These are phyloP conservation scores for Drosophila cracens DNA, from an alignment of 2,888 invertebrate genomes.

Conservation along the genomic window DNA sequence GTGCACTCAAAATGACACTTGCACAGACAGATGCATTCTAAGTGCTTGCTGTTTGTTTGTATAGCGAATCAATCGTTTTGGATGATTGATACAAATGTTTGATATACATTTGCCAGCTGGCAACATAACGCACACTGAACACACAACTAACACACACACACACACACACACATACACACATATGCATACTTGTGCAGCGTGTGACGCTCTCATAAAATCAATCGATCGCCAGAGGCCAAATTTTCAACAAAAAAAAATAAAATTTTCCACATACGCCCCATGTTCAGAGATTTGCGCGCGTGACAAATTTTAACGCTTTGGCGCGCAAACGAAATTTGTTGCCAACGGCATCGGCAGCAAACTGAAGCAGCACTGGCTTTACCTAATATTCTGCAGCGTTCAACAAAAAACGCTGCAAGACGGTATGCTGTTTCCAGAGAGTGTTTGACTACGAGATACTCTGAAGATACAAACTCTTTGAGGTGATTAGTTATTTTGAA, in stretches of 20 bases:
- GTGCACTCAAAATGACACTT: neutral
- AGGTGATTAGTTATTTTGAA: neutral
- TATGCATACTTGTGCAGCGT: slow-evolving; percentile 3
- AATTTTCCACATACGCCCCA: slow-evolving; percentile 59
- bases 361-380: slow-evolving; percentile 23
- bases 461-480: neutral
- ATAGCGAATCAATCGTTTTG: slow-evolving; percentile 76
- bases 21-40: slow-evolving; percentile 1
- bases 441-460: neutral
- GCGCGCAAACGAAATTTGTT: slow-evolving; percentile 60
- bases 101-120: slow-evolving; percentile 73
- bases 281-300: slow-evolving; percentile 54
- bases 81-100: slow-evolving; percentile 80
- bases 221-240: slow-evolving; percentile 65
- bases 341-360: slow-evolving; percentile 46
- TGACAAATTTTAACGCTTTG: slow-evolving; percentile 79
- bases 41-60: slow-evolving; percentile 61
- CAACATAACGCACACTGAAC: slow-evolving; percentile 23
- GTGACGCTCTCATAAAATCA: slow-evolving; percentile 40
- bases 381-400: slow-evolving; percentile 68
- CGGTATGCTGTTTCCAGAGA: too few relatives aligned
- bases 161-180: neutral
- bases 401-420: slow-evolving; percentile 2
- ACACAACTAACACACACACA: neutral
- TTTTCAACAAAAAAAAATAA: slow-evolving; percentile 12